A percentile compares a stretch with the other conserved stretches of the same genome.
Evolutionary conservation across 2,113 vertebrate genomes (phyloP).

Genomic region (Hyperoodon ampullatus): DNA sequence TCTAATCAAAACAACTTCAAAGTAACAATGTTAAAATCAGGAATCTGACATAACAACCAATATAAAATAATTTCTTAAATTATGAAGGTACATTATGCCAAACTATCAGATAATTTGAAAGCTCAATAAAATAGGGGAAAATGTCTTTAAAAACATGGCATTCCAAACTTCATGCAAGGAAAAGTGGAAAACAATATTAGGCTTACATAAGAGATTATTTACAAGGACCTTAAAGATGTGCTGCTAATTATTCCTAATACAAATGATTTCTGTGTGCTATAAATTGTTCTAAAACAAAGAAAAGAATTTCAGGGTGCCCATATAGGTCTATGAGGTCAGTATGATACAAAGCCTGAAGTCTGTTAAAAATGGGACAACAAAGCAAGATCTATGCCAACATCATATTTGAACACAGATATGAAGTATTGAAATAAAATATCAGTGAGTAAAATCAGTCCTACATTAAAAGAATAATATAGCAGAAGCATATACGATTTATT

Average conservation of each 20-base stretch:
- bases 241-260: background rate
- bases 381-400: background rate
- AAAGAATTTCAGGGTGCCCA: background rate
- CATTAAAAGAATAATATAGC: constrained; percentile 20
- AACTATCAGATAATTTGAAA: constrained; percentile 27
- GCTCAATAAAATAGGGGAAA: background rate
- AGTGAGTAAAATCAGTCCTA: constrained; percentile 46
- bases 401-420: background rate
- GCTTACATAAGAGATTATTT: constrained; percentile 28
- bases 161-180: background rate
- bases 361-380: constrained; percentile 13
- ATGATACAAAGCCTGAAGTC: background rate
- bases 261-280: background rate
- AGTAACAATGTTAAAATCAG: constrained; percentile 31
- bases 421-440: constrained; percentile 42
- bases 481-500: constrained; percentile 13
- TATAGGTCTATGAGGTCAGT: background rate
- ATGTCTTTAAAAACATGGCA: background rate
- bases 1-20: constrained; percentile 17
- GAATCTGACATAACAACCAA: background rate
- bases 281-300: constrained; percentile 41
- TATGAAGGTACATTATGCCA: background rate
- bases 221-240: background rate
- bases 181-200: background rate
- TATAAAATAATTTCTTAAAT: background rate